phyloP scores from a whole-genome alignment of 2,888 invertebrate genomes.

The Ophion ellenae region DNA sequence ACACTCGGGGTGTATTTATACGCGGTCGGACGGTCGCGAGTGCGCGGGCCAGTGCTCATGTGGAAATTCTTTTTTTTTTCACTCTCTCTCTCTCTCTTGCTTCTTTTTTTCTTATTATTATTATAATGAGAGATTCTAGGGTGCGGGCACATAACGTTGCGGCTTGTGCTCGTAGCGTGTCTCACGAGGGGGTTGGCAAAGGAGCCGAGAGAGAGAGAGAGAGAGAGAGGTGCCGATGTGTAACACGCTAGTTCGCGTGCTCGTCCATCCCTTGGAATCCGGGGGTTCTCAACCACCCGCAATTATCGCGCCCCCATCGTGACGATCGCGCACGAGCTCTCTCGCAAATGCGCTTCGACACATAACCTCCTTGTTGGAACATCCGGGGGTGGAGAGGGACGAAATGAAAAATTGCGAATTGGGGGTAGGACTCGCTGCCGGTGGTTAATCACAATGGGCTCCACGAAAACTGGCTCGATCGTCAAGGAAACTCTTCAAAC shows the following conservation, averaged over 20 bases:
- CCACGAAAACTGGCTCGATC: too few relatives aligned
- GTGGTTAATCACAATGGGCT: too few relatives aligned
- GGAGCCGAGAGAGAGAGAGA: slow-evolving; percentile 68
- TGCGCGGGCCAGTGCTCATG: slow-evolving; percentile 69
- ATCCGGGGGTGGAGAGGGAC: too few relatives aligned
- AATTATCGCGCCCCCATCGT: slow-evolving; percentile 60
- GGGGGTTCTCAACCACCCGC: slow-evolving; percentile 77
- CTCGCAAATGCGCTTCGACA: slow-evolving; percentile 38
- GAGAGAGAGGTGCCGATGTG: slow-evolving; percentile 70
- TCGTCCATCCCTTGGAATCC: slow-evolving; percentile 80
- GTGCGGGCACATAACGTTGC: slow-evolving; percentile 70
- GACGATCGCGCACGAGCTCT: slow-evolving; percentile 7
- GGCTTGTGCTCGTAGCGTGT: slow-evolving; percentile 70
- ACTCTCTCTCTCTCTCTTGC: slow-evolving; percentile 17
- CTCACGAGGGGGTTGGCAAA: slow-evolving; percentile 75
- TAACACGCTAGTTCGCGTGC: slow-evolving; percentile 82
- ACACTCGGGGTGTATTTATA: slow-evolving; percentile 73
- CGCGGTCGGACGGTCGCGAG: slow-evolving; percentile 67
- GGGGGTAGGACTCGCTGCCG: too few relatives aligned
- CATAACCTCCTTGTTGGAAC: slow-evolving; percentile 21
- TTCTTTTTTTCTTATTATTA: slow-evolving; percentile 66
- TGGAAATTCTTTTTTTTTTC: slow-evolving; percentile 72
- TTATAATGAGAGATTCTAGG: slow-evolving; percentile 78
- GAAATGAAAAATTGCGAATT: too few relatives aligned
- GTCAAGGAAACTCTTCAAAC: too few relatives aligned